phyloP scores from a whole-genome alignment of 2,888 invertebrate genomes.

The Drosophila ezoana region DNA sequence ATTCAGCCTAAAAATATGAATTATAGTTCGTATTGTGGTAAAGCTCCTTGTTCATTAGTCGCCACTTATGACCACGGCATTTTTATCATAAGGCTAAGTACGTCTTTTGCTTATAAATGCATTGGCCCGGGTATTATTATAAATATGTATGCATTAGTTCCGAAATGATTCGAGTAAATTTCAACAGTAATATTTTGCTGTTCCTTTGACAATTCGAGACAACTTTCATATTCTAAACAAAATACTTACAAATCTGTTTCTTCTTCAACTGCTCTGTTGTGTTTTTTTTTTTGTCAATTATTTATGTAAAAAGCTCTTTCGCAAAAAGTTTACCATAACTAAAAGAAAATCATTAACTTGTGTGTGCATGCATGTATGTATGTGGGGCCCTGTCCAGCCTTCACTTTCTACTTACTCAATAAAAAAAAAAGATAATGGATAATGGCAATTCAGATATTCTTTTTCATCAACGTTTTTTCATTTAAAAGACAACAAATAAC shows the following conservation, averaged over 20 bases:
- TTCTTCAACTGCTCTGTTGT: constrained; percentile 7
- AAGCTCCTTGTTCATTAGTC: background rate
- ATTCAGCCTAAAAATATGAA: too few relatives aligned
- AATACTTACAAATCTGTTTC: constrained; percentile 5
- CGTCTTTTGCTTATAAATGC: background rate
- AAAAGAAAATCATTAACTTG: constrained; percentile 5
- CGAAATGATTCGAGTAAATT: background rate
- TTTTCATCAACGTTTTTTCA: constrained; percentile 5
- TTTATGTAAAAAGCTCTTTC: constrained; percentile 19
- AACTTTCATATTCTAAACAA: constrained; percentile 4
- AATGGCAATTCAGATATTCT: constrained; percentile 2
- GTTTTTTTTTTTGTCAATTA: constrained; percentile 1
- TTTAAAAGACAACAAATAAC: constrained; percentile 8
- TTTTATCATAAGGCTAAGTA: background rate
- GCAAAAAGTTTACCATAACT: constrained; percentile 9
- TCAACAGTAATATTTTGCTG: constrained; percentile 4
- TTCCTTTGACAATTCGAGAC: background rate
- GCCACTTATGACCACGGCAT: too few relatives aligned
- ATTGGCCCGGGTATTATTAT: too few relatives aligned
- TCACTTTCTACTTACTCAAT: constrained; percentile 1
- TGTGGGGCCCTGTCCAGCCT: constrained; percentile 11
- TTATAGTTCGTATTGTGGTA: too few relatives aligned
- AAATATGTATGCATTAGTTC: constrained; percentile 8
- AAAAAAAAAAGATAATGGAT: background rate
- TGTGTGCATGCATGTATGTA: constrained; percentile 39